Conservation (phyloP, 1,140 invertebrate genomes). For the Euwallacea similis region DNA sequence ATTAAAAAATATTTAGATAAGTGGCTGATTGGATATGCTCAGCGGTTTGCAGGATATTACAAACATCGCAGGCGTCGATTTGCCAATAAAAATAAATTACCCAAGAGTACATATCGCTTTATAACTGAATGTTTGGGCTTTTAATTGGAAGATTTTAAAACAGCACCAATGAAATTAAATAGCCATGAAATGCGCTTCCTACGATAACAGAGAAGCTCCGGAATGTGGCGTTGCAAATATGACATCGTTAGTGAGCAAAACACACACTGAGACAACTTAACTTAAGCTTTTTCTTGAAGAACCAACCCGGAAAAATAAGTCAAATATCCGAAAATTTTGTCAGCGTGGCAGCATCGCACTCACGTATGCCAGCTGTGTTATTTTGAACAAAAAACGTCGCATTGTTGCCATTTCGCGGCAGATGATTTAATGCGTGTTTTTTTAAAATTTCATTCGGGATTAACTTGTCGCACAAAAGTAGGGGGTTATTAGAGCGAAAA, state of each 20-base stretch:
- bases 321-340: too few relatives aligned
- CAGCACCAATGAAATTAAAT: background rate
- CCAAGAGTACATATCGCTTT: constrained; percentile 7
- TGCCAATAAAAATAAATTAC: constrained; percentile 17
- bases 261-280: background rate
- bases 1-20: constrained; percentile 17
- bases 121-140: background rate
- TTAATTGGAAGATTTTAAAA: background rate
- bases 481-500: too few relatives aligned
- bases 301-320: too few relatives aligned
- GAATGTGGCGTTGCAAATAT: background rate
- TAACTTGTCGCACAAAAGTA: too few relatives aligned
- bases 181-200: too few relatives aligned
- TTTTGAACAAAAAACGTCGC: too few relatives aligned
- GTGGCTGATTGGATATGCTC: background rate
- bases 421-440: too few relatives aligned
- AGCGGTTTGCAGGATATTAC: constrained; percentile 13
- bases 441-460: too few relatives aligned
- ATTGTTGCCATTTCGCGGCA: too few relatives aligned
- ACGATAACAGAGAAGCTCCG: too few relatives aligned
- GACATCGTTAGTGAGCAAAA: background rate
- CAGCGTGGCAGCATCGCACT: too few relatives aligned
- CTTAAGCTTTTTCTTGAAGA: background rate
- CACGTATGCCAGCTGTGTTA: too few relatives aligned
- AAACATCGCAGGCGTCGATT: constrained; percentile 1